Conservation (phyloP, 2,888 invertebrate species). For the Perizoma affinitatum region DNA sequence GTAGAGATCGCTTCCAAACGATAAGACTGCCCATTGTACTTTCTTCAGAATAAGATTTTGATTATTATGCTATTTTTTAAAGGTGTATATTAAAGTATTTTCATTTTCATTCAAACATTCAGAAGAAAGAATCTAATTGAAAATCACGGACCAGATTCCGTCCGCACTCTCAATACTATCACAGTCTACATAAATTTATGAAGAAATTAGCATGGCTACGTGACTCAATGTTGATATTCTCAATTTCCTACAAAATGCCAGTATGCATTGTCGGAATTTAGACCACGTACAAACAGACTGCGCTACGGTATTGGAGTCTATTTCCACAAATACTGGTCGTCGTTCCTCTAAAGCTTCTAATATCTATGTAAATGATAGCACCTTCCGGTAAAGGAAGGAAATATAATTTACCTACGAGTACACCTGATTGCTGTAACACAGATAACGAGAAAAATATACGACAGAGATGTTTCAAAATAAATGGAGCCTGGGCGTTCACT, state of each 20-base stretch:
- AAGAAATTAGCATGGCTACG: slow-evolving; percentile 64
- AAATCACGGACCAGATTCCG: slow-evolving; percentile 42
- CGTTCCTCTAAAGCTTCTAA: slow-evolving; percentile 58
- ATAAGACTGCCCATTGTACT: no score
- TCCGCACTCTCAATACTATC: slow-evolving; percentile 41
- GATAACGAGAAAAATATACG: no score
- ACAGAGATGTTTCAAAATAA: no score
- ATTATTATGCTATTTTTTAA: no score
- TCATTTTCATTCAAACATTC: slow-evolving; percentile 1
- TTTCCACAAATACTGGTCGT: slow-evolving; percentile 70
- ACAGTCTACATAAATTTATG: slow-evolving; percentile 53
- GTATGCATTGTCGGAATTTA: slow-evolving; percentile 60
- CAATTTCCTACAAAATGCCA: slow-evolving; percentile 48
- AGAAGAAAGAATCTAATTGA: slow-evolving; percentile 25
- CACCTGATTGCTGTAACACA: no score
- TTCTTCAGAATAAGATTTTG: no score
- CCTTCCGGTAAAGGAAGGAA: neutral
- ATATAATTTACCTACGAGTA: no score
- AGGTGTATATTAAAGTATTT: neutral
- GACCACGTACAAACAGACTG: slow-evolving; percentile 63
- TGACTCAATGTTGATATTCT: slow-evolving; percentile 57
- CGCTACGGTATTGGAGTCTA: slow-evolving; percentile 54
- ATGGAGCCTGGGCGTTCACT: no score
- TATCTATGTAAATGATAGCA: slow-evolving; percentile 41
- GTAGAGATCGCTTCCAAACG: neutral